Evolutionary conservation across 2,113 vertebrate genomes (phyloP).

Genomic region (Varanus komodoensis): DNA sequence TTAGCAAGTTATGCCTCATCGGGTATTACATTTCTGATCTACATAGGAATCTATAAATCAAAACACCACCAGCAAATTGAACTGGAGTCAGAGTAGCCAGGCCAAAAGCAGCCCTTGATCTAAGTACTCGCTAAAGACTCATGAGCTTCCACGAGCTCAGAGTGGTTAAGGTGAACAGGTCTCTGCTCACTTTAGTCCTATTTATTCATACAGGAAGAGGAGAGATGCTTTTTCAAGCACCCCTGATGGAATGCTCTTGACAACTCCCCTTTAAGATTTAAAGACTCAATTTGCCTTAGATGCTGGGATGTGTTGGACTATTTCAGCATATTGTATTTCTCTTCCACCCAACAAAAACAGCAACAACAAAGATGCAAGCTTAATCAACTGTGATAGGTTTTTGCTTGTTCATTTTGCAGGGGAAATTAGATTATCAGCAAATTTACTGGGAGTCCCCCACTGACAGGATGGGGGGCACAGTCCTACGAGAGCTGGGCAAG

Average conservation of each 20-base stretch:
- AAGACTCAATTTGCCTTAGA: not conserved
- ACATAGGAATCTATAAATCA: no score
- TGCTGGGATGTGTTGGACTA: no score
- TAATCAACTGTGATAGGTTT: no score
- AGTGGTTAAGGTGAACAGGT: not conserved
- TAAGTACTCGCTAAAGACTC: no score
- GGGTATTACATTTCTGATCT: no score
- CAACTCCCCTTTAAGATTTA: not conserved
- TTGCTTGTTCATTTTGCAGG: not conserved
- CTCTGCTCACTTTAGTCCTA: not conserved
- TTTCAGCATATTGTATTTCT: not conserved
- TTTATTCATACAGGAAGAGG: not conserved
- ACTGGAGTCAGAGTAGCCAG: no score
- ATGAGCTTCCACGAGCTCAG: not conserved
- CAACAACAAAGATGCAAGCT: no score
- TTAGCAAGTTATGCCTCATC: no score
- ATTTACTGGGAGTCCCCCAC: not conserved
- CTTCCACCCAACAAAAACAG: not conserved
- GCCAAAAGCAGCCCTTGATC: no score
- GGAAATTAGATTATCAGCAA: not conserved
- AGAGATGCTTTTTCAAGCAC: no score
- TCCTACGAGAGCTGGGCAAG: not conserved
- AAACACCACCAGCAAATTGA: no score
- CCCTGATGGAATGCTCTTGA: not conserved
- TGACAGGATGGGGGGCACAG: not conserved